Percentiles rank a stretch among this genome's conserved stretches.
These are phyloP conservation scores for Cephalopterus ornatus DNA, from an alignment of 2,113 vertebrate genomes.

Conservation along the genomic window DNA sequence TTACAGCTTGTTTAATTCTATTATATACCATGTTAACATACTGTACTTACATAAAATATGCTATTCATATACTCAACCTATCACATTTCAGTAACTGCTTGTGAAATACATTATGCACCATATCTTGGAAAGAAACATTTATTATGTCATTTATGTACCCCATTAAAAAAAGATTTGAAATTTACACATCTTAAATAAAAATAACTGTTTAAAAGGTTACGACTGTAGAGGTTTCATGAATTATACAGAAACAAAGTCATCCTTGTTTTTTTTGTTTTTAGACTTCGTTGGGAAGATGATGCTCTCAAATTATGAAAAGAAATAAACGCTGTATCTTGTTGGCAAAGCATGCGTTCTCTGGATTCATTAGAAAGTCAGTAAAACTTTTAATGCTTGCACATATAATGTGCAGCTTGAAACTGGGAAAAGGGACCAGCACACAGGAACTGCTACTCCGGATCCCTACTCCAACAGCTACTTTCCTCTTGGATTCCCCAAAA, in stretches of 20 bases:
- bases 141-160: constrained; percentile 20
- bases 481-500: background rate
- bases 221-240: background rate
- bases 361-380: background rate
- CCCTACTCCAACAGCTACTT: background rate
- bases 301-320: background rate
- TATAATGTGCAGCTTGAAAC: background rate
- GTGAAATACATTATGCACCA: constrained; percentile 1
- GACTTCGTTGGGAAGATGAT: background rate
- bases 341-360: background rate
- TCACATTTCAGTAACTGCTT: constrained; percentile 17
- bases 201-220: constrained; percentile 24
- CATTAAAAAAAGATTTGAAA: constrained; percentile 52
- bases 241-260: background rate
- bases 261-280: constrained; percentile 13
- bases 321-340: background rate
- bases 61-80: constrained; percentile 45
- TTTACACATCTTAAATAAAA: constrained; percentile 47
- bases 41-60: constrained; percentile 49
- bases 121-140: constrained; percentile 40
- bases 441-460: background rate
- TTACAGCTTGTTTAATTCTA: constrained; percentile 39
- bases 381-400: background rate
- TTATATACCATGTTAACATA: constrained; percentile 31
- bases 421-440: background rate